phyloP scores from a whole-genome alignment of 2,888 invertebrate genomes.

The Nezara viridula region DNA sequence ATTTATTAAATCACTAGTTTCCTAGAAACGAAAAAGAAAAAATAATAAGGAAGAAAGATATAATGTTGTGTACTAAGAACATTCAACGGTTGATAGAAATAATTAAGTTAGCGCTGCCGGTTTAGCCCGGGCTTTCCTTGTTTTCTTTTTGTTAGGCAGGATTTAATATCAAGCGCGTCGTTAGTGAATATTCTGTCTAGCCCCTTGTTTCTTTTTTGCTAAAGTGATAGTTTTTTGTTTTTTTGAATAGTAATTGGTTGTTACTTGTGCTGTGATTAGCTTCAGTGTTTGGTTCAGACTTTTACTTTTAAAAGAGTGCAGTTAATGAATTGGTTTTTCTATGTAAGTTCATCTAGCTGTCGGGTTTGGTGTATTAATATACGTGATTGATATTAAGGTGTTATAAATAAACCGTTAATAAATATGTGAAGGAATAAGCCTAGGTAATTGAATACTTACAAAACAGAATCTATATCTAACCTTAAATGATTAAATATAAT shows the following conservation, averaged over 20 bases:
- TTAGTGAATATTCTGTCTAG: background rate
- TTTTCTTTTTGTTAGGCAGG: background rate
- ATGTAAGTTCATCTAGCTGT: background rate
- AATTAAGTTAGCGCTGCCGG: slow-evolving; percentile 1
- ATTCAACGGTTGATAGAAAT: background rate
- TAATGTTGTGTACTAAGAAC: background rate
- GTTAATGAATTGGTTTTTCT: background rate
- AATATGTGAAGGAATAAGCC: background rate
- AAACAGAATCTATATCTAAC: background rate
- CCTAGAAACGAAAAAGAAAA: too few relatives aligned
- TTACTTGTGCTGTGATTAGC: background rate
- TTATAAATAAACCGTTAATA: too few relatives aligned
- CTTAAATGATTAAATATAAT: background rate
- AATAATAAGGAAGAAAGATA: background rate
- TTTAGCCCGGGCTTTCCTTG: background rate
- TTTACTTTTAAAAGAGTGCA: background rate
- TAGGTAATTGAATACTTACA: background rate
- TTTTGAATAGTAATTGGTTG: background rate
- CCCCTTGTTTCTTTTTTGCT: background rate
- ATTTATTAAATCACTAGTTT: too few relatives aligned
- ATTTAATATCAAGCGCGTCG: background rate
- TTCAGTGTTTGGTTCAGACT: background rate
- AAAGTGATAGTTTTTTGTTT: background rate
- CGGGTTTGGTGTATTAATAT: background rate
- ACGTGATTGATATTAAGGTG: too few relatives aligned